phyloP scores from a whole-genome alignment of 2,797 vertebrate species.

The Gobio occitaniae region DNA sequence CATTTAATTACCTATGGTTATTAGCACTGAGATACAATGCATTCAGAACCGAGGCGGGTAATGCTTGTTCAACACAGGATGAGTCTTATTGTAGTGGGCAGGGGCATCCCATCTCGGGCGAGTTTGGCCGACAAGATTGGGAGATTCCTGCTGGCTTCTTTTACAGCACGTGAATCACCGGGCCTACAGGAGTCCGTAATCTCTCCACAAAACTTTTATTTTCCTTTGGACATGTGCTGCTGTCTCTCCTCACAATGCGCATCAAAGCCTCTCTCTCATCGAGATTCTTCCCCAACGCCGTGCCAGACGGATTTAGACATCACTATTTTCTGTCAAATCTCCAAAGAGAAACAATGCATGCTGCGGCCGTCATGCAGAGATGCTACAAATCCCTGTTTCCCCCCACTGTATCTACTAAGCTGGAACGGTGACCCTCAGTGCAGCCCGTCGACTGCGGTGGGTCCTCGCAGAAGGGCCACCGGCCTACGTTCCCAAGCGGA shows the following conservation, averaged over 20 bases:
- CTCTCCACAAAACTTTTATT: slow-evolving; percentile 73
- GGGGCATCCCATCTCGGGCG: slow-evolving; percentile 69
- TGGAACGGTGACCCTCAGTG: slow-evolving; percentile 61
- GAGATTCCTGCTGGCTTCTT: slow-evolving; percentile 82
- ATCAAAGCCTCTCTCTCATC: slow-evolving; percentile 60
- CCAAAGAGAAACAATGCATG: slow-evolving; percentile 70
- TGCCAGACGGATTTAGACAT: slow-evolving; percentile 69
- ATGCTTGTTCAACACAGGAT: slow-evolving; percentile 74
- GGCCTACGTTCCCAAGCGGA: slow-evolving; percentile 72
- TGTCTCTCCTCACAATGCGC: slow-evolving; percentile 71
- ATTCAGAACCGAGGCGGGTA: slow-evolving; percentile 43
- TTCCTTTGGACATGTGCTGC: slow-evolving; percentile 68
- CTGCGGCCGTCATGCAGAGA: slow-evolving; percentile 71
- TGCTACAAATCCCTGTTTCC: slow-evolving; percentile 73
- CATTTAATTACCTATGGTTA: slow-evolving; percentile 60
- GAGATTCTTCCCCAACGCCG: slow-evolving; percentile 63
- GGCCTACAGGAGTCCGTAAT: slow-evolving; percentile 84
- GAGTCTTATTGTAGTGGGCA: slow-evolving; percentile 70
- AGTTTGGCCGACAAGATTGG: slow-evolving; percentile 69
- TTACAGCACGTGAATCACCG: slow-evolving; percentile 77
- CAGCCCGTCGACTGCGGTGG: slow-evolving; percentile 48
- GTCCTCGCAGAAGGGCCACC: slow-evolving; percentile 61
- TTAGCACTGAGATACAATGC: slow-evolving; percentile 41
- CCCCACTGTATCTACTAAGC: slow-evolving; percentile 72
- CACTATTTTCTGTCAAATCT: slow-evolving; percentile 72